phyloP scores from a whole-genome alignment of 2,888 invertebrate genomes.

The Rhamphomyia laevipes region DNA sequence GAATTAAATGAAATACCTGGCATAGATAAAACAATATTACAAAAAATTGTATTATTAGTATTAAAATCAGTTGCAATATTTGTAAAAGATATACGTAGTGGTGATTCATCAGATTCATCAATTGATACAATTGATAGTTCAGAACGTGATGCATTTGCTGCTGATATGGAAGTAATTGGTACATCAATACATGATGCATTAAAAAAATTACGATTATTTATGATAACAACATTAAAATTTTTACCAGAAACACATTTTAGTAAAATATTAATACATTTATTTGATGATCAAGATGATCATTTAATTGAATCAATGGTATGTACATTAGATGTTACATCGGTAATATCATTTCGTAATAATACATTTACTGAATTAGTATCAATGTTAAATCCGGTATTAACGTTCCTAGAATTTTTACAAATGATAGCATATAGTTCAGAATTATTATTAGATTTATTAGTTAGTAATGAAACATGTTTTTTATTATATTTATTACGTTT shows the following conservation, averaged over 20 bases:
- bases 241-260: slow-evolving; percentile 81
- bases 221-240: slow-evolving; percentile 68
- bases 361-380: slow-evolving; percentile 67
- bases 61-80: slow-evolving; percentile 82
- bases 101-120: slow-evolving; percentile 76
- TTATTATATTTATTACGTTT: slow-evolving; percentile 71
- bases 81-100: slow-evolving; percentile 76
- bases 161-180: slow-evolving; percentile 81
- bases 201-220: slow-evolving; percentile 68
- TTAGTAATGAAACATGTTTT: slow-evolving; percentile 86
- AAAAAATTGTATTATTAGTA: slow-evolving; percentile 76
- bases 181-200: slow-evolving; percentile 73
- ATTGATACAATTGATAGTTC: slow-evolving; percentile 68
- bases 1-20: slow-evolving; percentile 27
- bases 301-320: slow-evolving; percentile 87
- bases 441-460: slow-evolving; percentile 70
- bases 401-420: slow-evolving; percentile 77
- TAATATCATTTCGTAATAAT: slow-evolving; percentile 69
- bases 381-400: slow-evolving; percentile 73
- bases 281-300: slow-evolving; percentile 84
- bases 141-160: slow-evolving; percentile 66
- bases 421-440: slow-evolving; percentile 73
- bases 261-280: slow-evolving; percentile 77
- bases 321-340: slow-evolving; percentile 75
- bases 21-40: slow-evolving; percentile 66